A percentile compares a stretch with the other conserved stretches of the same genome.
Evolutionary conservation across 2,888 invertebrate genomes (phyloP).

Genomic region (Zonitis immaculata): DNA sequence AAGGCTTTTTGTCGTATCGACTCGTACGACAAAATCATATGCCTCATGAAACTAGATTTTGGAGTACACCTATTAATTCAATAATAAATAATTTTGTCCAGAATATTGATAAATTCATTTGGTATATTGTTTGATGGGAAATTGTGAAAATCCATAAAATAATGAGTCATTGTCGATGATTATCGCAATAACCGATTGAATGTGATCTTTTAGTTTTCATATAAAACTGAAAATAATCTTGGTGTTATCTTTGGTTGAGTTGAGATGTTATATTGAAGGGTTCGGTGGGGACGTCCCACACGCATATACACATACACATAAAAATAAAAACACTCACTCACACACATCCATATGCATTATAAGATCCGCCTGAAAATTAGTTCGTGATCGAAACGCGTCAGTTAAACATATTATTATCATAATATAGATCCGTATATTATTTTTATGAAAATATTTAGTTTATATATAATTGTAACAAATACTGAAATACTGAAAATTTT

Average conservation of each 20-base stretch:
- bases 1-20: too few species aligned
- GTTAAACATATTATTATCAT: constrained; percentile 7
- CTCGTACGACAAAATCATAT: too few species aligned
- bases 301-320: constrained; percentile 22
- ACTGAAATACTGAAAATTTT: constrained; percentile 15
- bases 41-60: too few species aligned
- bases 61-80: too few species aligned
- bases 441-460: background rate
- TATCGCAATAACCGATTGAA: background rate
- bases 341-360: constrained; percentile 19
- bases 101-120: too few species aligned
- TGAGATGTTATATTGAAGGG: constrained; percentile 8
- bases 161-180: too few species aligned
- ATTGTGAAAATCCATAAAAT: too few species aligned
- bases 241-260: background rate
- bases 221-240: background rate
- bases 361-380: constrained; percentile 31
- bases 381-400: constrained; percentile 10
- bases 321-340: background rate
- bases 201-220: background rate
- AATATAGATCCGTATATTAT: background rate
- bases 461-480: constrained; percentile 11
- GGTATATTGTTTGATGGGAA: too few species aligned
- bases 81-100: too few species aligned
- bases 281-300: constrained; percentile 33